Conservation (phyloP, 2,113 vertebrate genomes). For the Sclerurus mexicanus region DNA sequence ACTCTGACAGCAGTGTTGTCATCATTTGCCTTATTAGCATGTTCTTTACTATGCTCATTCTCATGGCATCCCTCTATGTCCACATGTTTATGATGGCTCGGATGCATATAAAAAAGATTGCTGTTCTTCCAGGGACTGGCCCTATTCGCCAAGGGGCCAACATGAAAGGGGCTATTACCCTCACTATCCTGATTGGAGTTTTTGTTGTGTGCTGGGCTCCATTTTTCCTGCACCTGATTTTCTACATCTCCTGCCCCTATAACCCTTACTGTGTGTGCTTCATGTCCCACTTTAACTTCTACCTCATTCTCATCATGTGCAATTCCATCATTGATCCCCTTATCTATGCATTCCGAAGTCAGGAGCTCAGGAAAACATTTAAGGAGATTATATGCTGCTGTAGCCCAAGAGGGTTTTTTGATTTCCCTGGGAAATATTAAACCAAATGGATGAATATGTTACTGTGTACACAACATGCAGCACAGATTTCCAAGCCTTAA, state of each 20-base stretch:
- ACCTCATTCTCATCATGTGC: conserved; percentile 96
- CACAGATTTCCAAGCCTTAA: not conserved
- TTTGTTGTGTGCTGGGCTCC: conserved; percentile 97
- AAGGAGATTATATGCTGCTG: conserved; percentile 91
- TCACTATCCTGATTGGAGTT: conserved; percentile 93
- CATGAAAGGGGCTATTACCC: conserved; percentile 93
- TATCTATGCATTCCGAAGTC: conserved; percentile 94
- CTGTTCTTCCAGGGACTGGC: conserved; percentile 83
- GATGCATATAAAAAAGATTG: conserved; percentile 90
- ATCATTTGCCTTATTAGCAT: conserved; percentile 92
- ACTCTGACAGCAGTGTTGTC: conserved; percentile 88
- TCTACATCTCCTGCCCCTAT: conserved; percentile 91
- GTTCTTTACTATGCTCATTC: conserved; percentile 94
- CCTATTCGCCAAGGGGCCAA: conserved; percentile 86
- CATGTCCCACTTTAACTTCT: conserved; percentile 97
- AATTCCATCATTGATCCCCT: conserved; percentile 94
- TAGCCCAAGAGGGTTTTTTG: conserved; percentile 73
- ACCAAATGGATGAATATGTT: not conserved
- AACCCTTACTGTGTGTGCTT: conserved; percentile 96
- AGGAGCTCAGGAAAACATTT: conserved; percentile 94
- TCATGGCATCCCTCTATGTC: conserved; percentile 93
- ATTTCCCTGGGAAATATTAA: conserved; percentile 72
- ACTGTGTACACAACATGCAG: not conserved
- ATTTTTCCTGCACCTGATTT: conserved; percentile 91
- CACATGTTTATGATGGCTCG: conserved; percentile 97